A percentile compares a stretch with the other conserved stretches of the same genome.
These are phyloP conservation scores for Lophochroa leadbeateri DNA, from an alignment of 2,113 vertebrate species.

Conservation along the genomic window DNA sequence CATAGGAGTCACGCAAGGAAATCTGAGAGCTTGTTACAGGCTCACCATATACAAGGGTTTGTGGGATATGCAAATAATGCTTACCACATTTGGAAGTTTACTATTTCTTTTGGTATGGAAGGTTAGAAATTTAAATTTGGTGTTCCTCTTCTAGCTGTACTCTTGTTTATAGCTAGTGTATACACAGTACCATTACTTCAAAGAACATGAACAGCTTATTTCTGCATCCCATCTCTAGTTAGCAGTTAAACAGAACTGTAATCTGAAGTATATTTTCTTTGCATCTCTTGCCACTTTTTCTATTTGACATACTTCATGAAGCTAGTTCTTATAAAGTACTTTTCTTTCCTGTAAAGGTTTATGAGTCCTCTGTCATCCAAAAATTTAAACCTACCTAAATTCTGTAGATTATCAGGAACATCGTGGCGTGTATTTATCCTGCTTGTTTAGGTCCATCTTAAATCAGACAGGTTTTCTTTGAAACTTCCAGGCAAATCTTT, in stretches of 20 bases:
- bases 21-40: not conserved
- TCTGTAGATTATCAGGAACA: not conserved
- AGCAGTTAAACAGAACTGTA: not conserved
- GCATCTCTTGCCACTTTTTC: not conserved
- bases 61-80: not conserved
- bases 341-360: not conserved
- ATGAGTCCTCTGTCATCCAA: not conserved
- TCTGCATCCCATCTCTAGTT: not conserved
- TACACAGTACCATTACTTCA: not conserved
- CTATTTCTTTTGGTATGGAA: not conserved
- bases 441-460: not conserved
- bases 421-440: not conserved
- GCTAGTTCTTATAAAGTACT: not conserved
- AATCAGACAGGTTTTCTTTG: not conserved
- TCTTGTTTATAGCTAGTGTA: not conserved
- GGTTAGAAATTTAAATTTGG: not conserved
- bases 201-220: fast-evolving
- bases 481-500: not conserved
- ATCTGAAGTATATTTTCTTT: not conserved
- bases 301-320: not conserved
- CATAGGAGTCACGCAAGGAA: not conserved
- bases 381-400: not conserved
- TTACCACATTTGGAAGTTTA: not conserved
- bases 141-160: not conserved
- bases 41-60: not conserved